Conservation (phyloP, 2,888 invertebrate genomes). For the Scaptomyza reducta region DNA sequence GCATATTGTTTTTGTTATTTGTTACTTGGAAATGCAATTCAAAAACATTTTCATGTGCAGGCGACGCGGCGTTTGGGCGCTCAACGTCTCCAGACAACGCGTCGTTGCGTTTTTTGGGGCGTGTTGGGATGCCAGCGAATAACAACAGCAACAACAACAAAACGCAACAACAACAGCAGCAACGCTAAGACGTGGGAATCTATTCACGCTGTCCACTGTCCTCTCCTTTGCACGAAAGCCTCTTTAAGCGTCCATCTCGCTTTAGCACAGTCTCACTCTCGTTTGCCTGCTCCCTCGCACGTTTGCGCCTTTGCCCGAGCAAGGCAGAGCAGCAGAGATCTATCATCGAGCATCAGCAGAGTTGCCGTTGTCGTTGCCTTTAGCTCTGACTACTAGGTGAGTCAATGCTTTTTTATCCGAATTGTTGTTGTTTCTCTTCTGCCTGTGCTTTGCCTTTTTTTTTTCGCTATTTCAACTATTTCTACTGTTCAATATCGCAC, state of each 20-base stretch:
- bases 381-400: slow-evolving; percentile 56
- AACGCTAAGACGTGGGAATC: slow-evolving; percentile 34
- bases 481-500: slow-evolving; percentile 54
- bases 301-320: slow-evolving; percentile 13
- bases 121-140: slow-evolving; percentile 42
- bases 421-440: slow-evolving; percentile 26
- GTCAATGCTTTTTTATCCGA: slow-evolving; percentile 57
- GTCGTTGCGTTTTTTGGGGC: slow-evolving; percentile 43
- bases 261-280: slow-evolving; percentile 1
- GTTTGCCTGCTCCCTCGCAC: slow-evolving; percentile 4
- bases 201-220: slow-evolving; percentile 37
- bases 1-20: slow-evolving; percentile 59
- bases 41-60: slow-evolving; percentile 66
- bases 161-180: slow-evolving; percentile 6
- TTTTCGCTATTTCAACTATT: slow-evolving; percentile 11
- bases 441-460: slow-evolving; percentile 24
- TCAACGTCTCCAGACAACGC: slow-evolving; percentile 52
- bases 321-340: slow-evolving; percentile 43
- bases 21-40: slow-evolving; percentile 79
- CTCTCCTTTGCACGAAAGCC: slow-evolving; percentile 13
- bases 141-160: slow-evolving; percentile 11
- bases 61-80: slow-evolving; percentile 39
- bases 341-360: slow-evolving; percentile 53
- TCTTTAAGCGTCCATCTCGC: slow-evolving; percentile 5
- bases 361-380: slow-evolving; percentile 9